A percentile compares a stretch with the other conserved stretches of the same genome.
These are phyloP conservation scores for Nothura maculosa DNA, from an alignment of 2,797 vertebrate genomes.

Conservation along the genomic window DNA sequence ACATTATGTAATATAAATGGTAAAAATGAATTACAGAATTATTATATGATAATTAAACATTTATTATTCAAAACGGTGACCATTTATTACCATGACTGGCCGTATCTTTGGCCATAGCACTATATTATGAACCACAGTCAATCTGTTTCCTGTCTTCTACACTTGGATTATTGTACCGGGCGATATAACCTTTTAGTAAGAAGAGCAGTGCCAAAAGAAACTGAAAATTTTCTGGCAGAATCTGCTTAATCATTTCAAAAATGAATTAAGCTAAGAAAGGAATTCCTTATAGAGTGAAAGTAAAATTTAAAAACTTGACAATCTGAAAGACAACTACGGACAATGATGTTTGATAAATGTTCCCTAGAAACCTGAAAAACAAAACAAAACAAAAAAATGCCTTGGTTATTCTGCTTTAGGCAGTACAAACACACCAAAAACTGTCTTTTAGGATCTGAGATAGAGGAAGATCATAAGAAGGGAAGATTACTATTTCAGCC, in stretches of 20 bases:
- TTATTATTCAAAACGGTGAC: constrained; percentile 54
- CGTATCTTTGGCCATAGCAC: neutral
- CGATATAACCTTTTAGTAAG: neutral
- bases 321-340: neutral
- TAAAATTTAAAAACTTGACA: neutral
- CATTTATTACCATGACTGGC: constrained; percentile 10
- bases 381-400: too few species aligned
- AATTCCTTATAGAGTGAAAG: neutral
- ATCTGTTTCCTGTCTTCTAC: neutral
- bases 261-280: neutral
- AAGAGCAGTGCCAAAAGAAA: neutral
- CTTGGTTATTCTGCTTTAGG: neutral
- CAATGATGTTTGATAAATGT: neutral
- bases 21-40: constrained; percentile 42
- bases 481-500: neutral
- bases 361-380: neutral
- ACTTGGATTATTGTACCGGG: neutral
- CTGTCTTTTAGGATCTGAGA: neutral
- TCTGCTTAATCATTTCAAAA: neutral
- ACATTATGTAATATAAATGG: constrained; percentile 19
- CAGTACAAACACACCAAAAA: too few species aligned
- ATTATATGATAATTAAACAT: constrained; percentile 56
- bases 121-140: neutral
- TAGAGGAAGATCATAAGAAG: neutral
- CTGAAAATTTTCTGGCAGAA: neutral